Base-by-base conservation (phyloP, 2,797 vertebrate species). In the Botia almorhae region DNA sequence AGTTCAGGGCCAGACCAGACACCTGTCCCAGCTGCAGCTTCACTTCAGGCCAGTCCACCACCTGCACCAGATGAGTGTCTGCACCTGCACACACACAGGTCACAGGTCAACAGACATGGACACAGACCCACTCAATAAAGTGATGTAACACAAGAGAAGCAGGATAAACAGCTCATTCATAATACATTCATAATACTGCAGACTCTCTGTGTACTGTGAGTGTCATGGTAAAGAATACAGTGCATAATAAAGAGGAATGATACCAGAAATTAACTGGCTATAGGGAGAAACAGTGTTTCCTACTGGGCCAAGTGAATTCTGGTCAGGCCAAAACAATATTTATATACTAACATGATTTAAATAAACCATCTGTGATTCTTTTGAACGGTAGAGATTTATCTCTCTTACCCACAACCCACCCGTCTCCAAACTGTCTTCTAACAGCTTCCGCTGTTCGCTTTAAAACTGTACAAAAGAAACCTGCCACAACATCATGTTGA, bases 1-100 rank as follows among this genome's bases (percentile, higher is more conserved):
- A 88, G 87, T 98, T 96, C n/a, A 98, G 84, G 56, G 97, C 96
- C 78, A 99, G 90, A 33, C 97, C 98, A 69, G 97, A 97, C 87
- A 99, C 96, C 85, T 99, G 97, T 48, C 97, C 97, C 79, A 98
- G 88, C 87, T 94, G 92, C 46, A 98, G 91, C 51, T 91, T 91
- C 65, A 91, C 88, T 69, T 94, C 95, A 16, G 96, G 96, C 98
- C 97, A 99, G 0, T 91, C 87, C 39, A 91, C 50, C 73, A 90
- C 91, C 82, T 98, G 95, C 87, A 96, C 96, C 88, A 97, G 85
- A 77, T 96, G 95, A 85, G 93, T 91, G 87, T 94, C 97, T 98
- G 83, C 70, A 90, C 89, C 82, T 61, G 55, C 39, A 26, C 69
- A 76, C 29, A 88, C 5, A 82, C 6, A 83, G 19, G 64, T 74